phyloP scores from a whole-genome alignment of 2,888 invertebrate species.

The Stenodema calcarata region DNA sequence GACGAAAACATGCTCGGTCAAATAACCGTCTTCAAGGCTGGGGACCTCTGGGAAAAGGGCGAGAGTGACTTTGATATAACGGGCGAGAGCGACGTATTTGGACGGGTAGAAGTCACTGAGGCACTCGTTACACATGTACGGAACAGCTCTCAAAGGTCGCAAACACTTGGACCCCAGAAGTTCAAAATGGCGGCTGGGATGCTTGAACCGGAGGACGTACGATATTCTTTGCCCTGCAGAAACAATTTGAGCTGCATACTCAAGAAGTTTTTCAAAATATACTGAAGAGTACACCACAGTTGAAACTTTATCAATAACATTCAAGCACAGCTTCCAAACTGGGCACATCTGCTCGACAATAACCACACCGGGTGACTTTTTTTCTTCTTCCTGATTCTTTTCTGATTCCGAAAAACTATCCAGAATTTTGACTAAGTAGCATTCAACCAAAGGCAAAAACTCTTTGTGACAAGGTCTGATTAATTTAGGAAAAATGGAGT shows the following conservation, averaged over 20 bases:
- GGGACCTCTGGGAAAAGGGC: neutral
- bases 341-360: neutral
- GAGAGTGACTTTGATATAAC: neutral
- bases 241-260: neutral
- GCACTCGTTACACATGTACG: constrained; percentile 36
- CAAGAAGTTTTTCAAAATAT: neutral
- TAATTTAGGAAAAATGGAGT: neutral
- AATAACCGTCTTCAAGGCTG: constrained; percentile 6
- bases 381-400: neutral
- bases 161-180: neutral
- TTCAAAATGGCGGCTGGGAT: neutral
- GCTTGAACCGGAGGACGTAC: constrained; percentile 3
- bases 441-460: constrained; percentile 24
- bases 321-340: constrained; percentile 13
- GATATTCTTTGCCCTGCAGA: neutral
- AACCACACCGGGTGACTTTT: neutral
- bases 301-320: neutral
- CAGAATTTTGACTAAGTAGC: neutral
- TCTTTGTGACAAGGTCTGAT: neutral
- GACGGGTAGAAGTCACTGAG: neutral
- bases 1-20: constrained; percentile 24
- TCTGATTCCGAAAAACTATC: neutral
- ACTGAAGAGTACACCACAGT: neutral
- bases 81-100: constrained; percentile 3
- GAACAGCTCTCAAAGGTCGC: constrained; percentile 9